Conservation (phyloP, 2,797 vertebrate genomes). For the Sarcoramphus papa region DNA sequence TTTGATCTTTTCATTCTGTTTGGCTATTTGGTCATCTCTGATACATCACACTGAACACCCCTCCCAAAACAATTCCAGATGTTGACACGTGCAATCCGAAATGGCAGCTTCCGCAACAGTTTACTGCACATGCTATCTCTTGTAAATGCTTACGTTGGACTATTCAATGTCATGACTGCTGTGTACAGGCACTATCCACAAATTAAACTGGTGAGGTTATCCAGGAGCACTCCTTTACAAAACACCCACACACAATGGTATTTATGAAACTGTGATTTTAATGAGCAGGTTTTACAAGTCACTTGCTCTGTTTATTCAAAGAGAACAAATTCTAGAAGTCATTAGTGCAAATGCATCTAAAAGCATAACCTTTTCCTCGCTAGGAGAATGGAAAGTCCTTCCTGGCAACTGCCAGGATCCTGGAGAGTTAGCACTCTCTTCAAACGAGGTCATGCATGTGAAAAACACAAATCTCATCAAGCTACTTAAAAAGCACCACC, state of each 20-base stretch:
- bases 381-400: not conserved
- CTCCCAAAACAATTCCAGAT: not conserved
- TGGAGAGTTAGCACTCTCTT: not conserved
- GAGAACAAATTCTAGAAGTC: not conserved
- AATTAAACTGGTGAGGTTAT: not conserved
- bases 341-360: not conserved
- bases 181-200: not conserved
- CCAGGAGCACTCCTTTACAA: not conserved
- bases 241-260: not conserved
- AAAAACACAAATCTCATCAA: not conserved
- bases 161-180: not conserved
- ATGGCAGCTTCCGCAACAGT: rapidly evolving
- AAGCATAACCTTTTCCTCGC: not conserved
- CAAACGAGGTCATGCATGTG: not conserved
- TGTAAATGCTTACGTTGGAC: not conserved
- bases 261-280: not conserved
- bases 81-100: rapidly evolving
- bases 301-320: not conserved
- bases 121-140: not conserved
- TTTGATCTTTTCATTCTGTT: not conserved
- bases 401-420: not conserved
- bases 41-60: not conserved
- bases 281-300: not conserved
- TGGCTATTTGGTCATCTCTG: not conserved
- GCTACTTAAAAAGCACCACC: not conserved